Percentiles rank a stretch among this genome's conserved stretches.
Evolutionary conservation across 1,140 invertebrate species (phyloP).

Genomic region (Scylla paramamosain): DNA sequence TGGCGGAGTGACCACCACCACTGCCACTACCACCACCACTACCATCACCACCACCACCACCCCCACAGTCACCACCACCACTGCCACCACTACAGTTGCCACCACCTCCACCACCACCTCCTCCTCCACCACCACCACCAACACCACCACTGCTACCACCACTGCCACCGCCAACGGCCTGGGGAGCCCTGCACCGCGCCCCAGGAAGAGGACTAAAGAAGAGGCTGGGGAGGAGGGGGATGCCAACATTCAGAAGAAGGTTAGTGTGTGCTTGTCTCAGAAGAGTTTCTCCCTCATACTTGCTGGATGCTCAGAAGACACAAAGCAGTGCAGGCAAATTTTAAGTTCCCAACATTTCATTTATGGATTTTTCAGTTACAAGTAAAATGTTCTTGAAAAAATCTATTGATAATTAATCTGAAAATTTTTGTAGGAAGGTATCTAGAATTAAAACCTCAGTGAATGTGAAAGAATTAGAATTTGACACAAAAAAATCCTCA

Average conservation of each 20-base stretch:
- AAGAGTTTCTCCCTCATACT: no score
- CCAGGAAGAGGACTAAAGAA: constrained; percentile 64
- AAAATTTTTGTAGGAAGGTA: no score
- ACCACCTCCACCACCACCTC: not conserved
- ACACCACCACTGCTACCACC: not conserved
- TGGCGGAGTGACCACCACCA: constrained; percentile 12
- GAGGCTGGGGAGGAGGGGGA: constrained; percentile 50
- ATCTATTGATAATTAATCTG: no score
- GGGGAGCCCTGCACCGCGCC: constrained; percentile 15
- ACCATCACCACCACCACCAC: constrained; percentile 24
- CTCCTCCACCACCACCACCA: not conserved
- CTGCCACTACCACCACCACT: not conserved
- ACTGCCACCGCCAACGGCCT: constrained; percentile 41
- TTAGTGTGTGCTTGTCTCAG: not conserved
- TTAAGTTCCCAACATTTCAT: no score
- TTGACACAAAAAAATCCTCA: no score
- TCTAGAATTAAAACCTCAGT: no score
- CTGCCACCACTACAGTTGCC: not conserved
- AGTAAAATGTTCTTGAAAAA: no score
- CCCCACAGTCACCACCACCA: not conserved
- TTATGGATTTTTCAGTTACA: no score
- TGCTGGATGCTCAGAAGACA: no score
- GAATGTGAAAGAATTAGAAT: no score
- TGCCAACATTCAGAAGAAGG: constrained; percentile 57
- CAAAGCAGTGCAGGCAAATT: no score